These are phyloP conservation scores for Hyppa rectilinea DNA, from an alignment of 2,888 invertebrate species.

Conservation along the genomic window DNA sequence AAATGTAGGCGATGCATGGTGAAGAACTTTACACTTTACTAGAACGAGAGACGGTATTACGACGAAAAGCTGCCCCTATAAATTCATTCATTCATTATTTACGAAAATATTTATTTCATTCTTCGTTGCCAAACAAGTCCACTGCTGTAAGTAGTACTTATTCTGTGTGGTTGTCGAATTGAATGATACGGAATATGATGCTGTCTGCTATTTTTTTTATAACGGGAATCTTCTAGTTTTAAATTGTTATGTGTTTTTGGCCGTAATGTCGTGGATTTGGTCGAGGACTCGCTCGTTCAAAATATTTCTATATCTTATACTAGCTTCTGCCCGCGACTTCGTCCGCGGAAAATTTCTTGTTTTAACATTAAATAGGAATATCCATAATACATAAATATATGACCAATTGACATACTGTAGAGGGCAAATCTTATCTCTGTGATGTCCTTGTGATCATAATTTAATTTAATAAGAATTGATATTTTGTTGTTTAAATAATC, in stretches of 20 bases:
- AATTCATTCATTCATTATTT: neutral
- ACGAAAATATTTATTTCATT: neutral
- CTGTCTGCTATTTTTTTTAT: neutral
- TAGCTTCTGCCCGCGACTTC: too few species aligned
- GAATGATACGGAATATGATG: neutral
- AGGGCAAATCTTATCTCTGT: too few species aligned
- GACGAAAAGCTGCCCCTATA: too few species aligned
- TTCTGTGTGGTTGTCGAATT: neutral
- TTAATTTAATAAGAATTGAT: too few species aligned
- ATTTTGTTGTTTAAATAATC: too few species aligned
- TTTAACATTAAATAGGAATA: too few species aligned
- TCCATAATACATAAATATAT: too few species aligned
- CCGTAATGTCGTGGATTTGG: neutral
- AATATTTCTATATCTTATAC: too few species aligned
- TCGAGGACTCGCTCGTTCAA: neutral
- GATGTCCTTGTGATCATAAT: too few species aligned
- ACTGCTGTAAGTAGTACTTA: too few species aligned
- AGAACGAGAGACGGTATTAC: neutral
- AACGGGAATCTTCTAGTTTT: neutral
- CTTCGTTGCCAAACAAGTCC: neutral
- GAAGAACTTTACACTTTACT: neutral
- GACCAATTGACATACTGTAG: too few species aligned
- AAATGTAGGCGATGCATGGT: neutral
- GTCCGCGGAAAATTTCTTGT: too few species aligned
- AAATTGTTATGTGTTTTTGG: neutral